A percentile compares a stretch with the other conserved stretches of the same genome.
Conservation (phyloP, 2,113 vertebrate species). For the Columba janthina region DNA sequence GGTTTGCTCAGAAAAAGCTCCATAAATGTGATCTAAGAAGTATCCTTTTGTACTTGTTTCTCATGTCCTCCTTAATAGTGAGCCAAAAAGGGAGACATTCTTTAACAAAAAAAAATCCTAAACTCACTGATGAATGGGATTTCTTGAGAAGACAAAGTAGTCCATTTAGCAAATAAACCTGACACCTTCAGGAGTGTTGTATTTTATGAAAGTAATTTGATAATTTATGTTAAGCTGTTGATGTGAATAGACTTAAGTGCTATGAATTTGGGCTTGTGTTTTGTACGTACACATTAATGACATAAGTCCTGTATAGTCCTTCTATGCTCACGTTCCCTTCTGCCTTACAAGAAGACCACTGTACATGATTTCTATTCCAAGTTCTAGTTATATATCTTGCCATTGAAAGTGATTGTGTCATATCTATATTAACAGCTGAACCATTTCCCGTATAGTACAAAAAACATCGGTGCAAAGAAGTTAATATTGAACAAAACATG, state of each 20-base stretch:
- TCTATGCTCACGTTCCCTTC: not conserved
- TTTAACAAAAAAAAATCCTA: not conserved
- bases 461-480: not conserved
- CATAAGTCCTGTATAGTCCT: not conserved
- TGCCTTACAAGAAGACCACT: not conserved
- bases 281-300: not conserved
- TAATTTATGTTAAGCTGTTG: not conserved
- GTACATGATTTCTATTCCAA: not conserved
- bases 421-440: not conserved
- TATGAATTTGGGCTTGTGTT: not conserved
- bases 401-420: not conserved
- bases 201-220: not conserved
- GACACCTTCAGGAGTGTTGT: not conserved
- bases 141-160: not conserved
- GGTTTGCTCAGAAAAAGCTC: not conserved
- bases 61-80: not conserved
- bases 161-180: not conserved
- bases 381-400: not conserved
- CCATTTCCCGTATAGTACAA: not conserved
- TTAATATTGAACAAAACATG: not conserved
- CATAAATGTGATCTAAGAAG: not conserved
- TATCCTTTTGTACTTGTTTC: not conserved
- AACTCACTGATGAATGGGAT: not conserved
- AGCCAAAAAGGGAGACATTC: not conserved
- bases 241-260: not conserved